A percentile compares a stretch with the other conserved stretches of the same genome.
Evolutionary conservation across 2,797 vertebrate genomes (phyloP).

Genomic region (Hoplostethus atlanticus): DNA sequence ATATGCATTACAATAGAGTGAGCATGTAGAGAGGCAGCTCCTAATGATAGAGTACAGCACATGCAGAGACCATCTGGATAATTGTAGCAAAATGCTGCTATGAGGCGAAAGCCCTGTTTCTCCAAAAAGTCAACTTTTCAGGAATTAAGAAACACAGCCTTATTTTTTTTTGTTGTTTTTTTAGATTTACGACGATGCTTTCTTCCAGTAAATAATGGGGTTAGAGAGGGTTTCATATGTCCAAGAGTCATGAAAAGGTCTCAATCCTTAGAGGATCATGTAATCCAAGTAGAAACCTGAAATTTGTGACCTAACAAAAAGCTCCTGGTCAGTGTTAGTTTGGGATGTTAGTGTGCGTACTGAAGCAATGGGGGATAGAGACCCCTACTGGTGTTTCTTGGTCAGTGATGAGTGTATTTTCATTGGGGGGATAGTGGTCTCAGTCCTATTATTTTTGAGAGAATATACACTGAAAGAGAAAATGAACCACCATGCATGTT

Average conservation of each 20-base stretch:
- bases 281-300: not conserved
- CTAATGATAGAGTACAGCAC: slow-evolving; percentile 72
- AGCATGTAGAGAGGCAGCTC: slow-evolving; percentile 55
- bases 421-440: slow-evolving; percentile 6
- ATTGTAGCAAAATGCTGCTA: slow-evolving; percentile 39
- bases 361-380: slow-evolving; percentile 11
- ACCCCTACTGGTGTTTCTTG: slow-evolving; percentile 41
- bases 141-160: not conserved
- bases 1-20: slow-evolving; percentile 75
- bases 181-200: not conserved
- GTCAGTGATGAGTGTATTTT: slow-evolving; percentile 13
- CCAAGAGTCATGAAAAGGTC: not conserved
- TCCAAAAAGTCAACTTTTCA: slow-evolving; percentile 1
- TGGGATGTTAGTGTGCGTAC: not conserved
- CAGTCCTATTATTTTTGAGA: not conserved
- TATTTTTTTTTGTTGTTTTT: not conserved
- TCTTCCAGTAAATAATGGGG: not conserved
- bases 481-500: not conserved
- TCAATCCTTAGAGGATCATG: not conserved
- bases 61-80: slow-evolving; percentile 77
- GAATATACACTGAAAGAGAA: not conserved
- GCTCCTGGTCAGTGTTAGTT: not conserved
- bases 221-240: not conserved
- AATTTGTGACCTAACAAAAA: not conserved
- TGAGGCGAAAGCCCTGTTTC: slow-evolving; percentile 10